Percentiles rank a stretch among this genome's conserved stretches.
Conservation (phyloP, 2,797 vertebrate genomes). For the Perodicticus potto region DNA sequence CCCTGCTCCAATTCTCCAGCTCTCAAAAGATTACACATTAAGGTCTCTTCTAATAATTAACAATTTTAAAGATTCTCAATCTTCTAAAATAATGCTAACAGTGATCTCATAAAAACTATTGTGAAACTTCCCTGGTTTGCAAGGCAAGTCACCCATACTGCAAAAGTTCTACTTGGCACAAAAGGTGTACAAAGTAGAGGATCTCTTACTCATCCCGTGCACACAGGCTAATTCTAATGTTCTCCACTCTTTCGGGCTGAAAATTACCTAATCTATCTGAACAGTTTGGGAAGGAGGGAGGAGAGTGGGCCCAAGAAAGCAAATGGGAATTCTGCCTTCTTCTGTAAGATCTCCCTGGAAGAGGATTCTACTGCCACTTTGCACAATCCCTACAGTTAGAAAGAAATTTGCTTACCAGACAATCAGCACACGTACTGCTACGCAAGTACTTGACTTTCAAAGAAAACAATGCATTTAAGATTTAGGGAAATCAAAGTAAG, state of each 20-base stretch:
- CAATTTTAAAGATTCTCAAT: background rate
- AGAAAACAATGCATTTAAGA: conserved; percentile 33
- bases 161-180: background rate
- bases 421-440: background rate
- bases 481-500: background rate
- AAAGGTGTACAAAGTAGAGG: background rate
- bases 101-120: background rate
- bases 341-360: background rate
- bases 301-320: background rate
- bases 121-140: background rate
- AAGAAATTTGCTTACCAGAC: background rate
- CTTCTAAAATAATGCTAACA: conserved; percentile 2
- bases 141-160: background rate
- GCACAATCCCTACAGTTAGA: background rate
- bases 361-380: background rate
- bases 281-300: background rate
- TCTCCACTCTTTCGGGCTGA: background rate
- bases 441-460: background rate
- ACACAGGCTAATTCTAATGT: background rate
- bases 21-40: background rate
- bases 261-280: background rate
- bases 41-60: background rate
- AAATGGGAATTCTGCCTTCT: background rate
- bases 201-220: background rate
- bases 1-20: background rate